A percentile compares a stretch with the other conserved stretches of the same genome.
These are phyloP conservation scores for Polyommatus icarus DNA, from an alignment of 2,888 invertebrate genomes.

Conservation along the genomic window DNA sequence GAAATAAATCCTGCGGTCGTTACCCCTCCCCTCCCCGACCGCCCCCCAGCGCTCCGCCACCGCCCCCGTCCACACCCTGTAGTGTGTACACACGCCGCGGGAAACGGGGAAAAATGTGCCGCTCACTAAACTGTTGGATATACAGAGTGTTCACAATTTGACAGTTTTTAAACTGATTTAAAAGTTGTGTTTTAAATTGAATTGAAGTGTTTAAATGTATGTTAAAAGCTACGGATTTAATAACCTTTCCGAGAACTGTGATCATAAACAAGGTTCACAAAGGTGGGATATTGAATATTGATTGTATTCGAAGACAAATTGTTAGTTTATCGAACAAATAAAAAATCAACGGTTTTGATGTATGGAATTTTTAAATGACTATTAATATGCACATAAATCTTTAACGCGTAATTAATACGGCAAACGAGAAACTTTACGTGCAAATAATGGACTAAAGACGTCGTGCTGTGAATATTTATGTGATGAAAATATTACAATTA, in stretches of 20 bases:
- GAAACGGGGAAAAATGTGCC: constrained; percentile 52
- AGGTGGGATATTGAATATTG: not conserved
- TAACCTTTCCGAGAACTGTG: not conserved
- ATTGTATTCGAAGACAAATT: not conserved
- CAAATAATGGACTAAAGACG: constrained; percentile 15
- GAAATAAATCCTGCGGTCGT: constrained; percentile 75
- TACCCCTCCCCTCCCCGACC: constrained; percentile 60
- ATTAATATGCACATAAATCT: constrained; percentile 20
- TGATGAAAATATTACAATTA: constrained; percentile 9
- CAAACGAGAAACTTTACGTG: constrained; percentile 12
- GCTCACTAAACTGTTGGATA: constrained; percentile 19
- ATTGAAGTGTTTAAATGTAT: not conserved
- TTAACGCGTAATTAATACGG: constrained; percentile 2
- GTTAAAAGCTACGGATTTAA: not conserved
- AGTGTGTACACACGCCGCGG: constrained; percentile 61
- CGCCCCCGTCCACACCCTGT: constrained; percentile 70
- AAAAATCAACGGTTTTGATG: not conserved
- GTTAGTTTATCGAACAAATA: not conserved
- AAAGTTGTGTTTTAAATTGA: not conserved
- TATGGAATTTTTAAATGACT: not conserved
- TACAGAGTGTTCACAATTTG: not conserved
- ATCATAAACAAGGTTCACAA: not conserved
- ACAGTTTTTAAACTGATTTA: not conserved
- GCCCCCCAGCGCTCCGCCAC: constrained; percentile 55
- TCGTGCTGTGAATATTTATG: constrained; percentile 19